Percentiles rank a stretch among this genome's conserved stretches.
Evolutionary conservation across 1,140 invertebrate genomes (phyloP).

Genomic region (Hyles euphorbiae): DNA sequence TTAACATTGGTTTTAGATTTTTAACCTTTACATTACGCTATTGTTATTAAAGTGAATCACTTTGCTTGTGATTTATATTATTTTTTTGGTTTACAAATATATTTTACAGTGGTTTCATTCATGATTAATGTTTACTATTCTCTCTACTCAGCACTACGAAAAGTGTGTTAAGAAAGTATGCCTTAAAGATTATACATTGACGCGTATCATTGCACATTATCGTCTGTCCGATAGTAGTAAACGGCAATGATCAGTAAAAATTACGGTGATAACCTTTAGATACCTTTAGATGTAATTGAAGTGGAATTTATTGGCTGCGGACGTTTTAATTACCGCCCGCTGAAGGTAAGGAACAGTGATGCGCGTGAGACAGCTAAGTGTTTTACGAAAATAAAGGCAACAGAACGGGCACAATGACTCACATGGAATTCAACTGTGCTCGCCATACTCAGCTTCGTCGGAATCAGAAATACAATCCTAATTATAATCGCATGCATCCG

Average conservation of each 20-base stretch:
- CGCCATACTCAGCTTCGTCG: constrained; percentile 69
- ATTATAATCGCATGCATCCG: constrained; percentile 75
- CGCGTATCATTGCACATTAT: too few species aligned
- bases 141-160: too few species aligned
- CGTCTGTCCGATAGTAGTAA: too few species aligned
- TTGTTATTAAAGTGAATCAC: too few species aligned
- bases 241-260: not conserved
- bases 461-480: constrained; percentile 76
- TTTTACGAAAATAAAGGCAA: constrained; percentile 73
- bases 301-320: constrained; percentile 20
- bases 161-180: too few species aligned
- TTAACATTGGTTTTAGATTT: too few species aligned
- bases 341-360: constrained; percentile 62
- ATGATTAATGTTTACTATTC: too few species aligned
- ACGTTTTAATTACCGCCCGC: constrained; percentile 33
- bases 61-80: too few species aligned
- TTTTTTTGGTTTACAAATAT: too few species aligned
- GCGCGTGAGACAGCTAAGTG: constrained; percentile 63
- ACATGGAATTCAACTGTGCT: constrained; percentile 71
- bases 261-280: constrained; percentile 1
- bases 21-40: too few species aligned
- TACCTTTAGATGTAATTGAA: constrained; percentile 3
- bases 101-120: too few species aligned
- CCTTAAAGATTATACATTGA: too few species aligned
- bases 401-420: constrained; percentile 73